Base-by-base conservation (phyloP, 1,140 invertebrate genomes). In the Panagrolaimus sp. region DNA sequence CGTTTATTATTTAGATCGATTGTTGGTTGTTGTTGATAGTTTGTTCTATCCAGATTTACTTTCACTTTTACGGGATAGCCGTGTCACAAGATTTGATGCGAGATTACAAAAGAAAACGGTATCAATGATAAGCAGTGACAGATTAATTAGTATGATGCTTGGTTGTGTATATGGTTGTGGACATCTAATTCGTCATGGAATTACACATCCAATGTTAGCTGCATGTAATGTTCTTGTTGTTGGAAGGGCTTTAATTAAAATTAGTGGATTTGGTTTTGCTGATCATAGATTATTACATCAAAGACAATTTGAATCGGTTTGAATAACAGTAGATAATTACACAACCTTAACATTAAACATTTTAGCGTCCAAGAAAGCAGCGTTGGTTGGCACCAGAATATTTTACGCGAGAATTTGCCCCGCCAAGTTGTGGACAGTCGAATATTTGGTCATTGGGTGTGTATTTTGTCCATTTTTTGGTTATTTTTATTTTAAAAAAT, bases 81-180 rank as follows among this genome's bases (percentile, higher is more conserved):
- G 51, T 11, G 51, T 27, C 2, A 27, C 27, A 25, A 20, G 51
- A n/a, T 57, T 57, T 57, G 51, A 57, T 57, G 13, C 51, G 20
- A 20, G 51, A 57, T 20, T 57, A 16, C 51, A 57, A 57, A 57
- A 57, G 20, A 20, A 57, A 16, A 27, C 27, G n/a, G 51, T 57
- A 20, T 57, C 51, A 57, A 57, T 27, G 20, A 25, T 57, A 57
- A 57, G 51, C 51, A 57, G 51, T 27, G 51, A 25, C 20, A 20
- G 27, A 20, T 57, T 57, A 57, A 57, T 57, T 25, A 27, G 27
- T 27, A 57, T 57, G 27, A 57, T 57, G 51, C 51, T 57, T 9
- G 51, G 51, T n/a, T 57, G 51, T 57, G 51, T 27, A n/a, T 20
- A 57, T 25, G 51, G 51, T 57, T 57, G 51, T 57, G 51, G 51